phyloP scores from a whole-genome alignment of 2,888 invertebrate species.

The Fragum whitleyi region DNA sequence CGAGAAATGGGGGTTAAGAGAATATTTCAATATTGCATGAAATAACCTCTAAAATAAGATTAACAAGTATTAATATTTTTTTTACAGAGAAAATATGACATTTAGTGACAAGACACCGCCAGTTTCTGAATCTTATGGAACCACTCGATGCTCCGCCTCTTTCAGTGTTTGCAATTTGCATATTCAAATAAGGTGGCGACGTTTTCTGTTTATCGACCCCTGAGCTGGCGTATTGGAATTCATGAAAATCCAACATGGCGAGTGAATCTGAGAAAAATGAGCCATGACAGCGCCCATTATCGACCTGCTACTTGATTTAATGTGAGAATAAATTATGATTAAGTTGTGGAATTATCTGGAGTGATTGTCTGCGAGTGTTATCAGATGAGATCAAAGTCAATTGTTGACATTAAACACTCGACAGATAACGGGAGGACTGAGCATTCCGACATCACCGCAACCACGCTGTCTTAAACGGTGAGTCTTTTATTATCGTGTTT shows the following conservation, averaged over 20 bases:
- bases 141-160: not conserved
- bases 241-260: constrained; percentile 8
- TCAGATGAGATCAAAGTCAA: constrained; percentile 14
- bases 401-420: constrained; percentile 30
- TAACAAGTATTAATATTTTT: too few species aligned
- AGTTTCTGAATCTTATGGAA: not conserved
- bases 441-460: not conserved
- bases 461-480: not conserved
- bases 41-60: too few species aligned
- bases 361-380: constrained; percentile 26
- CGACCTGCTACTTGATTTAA: constrained; percentile 22
- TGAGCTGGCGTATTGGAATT: constrained; percentile 18
- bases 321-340: constrained; percentile 63
- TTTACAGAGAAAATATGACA: too few species aligned
- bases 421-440: constrained; percentile 13
- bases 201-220: constrained; percentile 17
- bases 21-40: too few species aligned
- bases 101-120: not conserved
- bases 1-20: too few species aligned
- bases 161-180: constrained; percentile 13
- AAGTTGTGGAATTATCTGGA: constrained; percentile 54
- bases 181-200: constrained; percentile 30
- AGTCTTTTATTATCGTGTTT: not conserved
- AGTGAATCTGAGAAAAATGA: not conserved
- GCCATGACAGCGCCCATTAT: constrained; percentile 22